Base-by-base conservation (phyloP, 2,888 invertebrate species). In the Xylota segnis region DNA sequence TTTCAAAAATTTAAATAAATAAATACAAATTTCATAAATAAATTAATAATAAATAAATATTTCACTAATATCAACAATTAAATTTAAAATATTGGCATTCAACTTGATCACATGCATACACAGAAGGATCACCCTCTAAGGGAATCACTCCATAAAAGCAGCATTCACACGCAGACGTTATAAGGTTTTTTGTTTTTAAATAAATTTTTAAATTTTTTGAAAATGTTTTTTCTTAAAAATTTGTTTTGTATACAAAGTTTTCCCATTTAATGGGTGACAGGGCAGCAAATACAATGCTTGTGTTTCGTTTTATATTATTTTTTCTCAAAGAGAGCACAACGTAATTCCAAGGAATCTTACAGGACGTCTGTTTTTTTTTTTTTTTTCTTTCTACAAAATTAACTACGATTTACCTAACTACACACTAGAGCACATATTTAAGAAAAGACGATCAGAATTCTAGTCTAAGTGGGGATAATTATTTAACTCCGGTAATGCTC, bases 401-500 rank as follows among this genome's bases (percentile, higher is more conserved):
- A 58, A 14, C 66, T 66, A 58, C 32, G 52, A 66, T 66, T 77
- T 83, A 87, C 37, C 72, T 87, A 83, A 68, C 32, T 87, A 72
- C 61, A 77, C 45, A 86, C 82, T 86, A 86, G 77, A 86, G 86
- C 86, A 86, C 84, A 59, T 79, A 61, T 74, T 58, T 54, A 47
- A 66, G 18, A 56, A 43, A 56, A 52, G 61, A 75, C 34, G 71
- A 65, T 54, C n/a, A 58, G 37, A 50, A 40, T 14, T 40, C 9
- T 32, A 14, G 0, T 27, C 50, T 14, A 68, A 72, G 32, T 23
- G 14, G 34, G 32, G 18, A 10, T 5, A 7, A 50, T 32, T 93
- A 95, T 90, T 94, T 94, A 5, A 96, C 95, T 45, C 96, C 96
- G n/a, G 97, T 97, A 89, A 97, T 95, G 89, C 95, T 96, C 90